These are phyloP conservation scores for Pachyuromys duprasi DNA, from an alignment of 2,797 vertebrate genomes.

Conservation along the genomic window DNA sequence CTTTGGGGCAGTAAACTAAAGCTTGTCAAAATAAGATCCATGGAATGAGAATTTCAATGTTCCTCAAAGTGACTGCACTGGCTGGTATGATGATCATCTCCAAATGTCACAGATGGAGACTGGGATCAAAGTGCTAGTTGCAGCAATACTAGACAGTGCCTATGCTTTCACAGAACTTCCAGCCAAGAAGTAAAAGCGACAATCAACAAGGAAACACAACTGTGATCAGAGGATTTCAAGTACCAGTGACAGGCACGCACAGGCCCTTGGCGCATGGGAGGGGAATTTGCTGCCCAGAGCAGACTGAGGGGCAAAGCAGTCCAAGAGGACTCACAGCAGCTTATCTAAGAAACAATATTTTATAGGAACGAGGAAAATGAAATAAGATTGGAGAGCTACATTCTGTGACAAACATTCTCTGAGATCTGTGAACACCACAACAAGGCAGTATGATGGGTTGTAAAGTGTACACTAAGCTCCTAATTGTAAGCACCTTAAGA, in stretches of 20 bases:
- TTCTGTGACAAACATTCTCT: neutral
- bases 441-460: neutral
- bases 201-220: neutral
- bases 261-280: neutral
- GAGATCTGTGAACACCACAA: neutral
- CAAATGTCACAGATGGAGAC: neutral
- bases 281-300: neutral
- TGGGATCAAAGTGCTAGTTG: neutral
- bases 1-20: neutral
- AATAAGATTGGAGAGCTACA: neutral
- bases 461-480: neutral
- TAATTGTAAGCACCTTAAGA: neutral
- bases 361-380: neutral
- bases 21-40: slow-evolving; percentile 9
- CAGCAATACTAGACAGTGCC: neutral
- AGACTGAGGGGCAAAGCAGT: neutral
- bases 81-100: neutral
- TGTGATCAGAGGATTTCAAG: neutral
- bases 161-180: neutral
- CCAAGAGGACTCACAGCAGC: neutral
- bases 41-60: neutral
- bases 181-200: neutral
- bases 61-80: neutral
- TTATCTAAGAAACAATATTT: neutral
- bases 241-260: neutral